These are phyloP conservation scores for Heliconius sara DNA, from an alignment of 2,888 invertebrate species.

Conservation along the genomic window DNA sequence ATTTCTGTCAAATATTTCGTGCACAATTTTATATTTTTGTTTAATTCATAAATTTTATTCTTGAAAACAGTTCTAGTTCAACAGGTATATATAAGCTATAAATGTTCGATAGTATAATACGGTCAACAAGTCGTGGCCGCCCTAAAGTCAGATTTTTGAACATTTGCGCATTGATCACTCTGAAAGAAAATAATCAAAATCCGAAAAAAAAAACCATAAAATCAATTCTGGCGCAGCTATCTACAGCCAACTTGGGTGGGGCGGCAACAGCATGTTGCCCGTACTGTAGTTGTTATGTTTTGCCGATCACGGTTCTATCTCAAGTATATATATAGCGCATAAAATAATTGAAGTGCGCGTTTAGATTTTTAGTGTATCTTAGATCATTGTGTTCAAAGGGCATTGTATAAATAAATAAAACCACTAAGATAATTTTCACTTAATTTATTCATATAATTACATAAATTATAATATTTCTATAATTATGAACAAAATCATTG, in stretches of 20 bases:
- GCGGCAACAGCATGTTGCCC: no score
- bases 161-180: no score
- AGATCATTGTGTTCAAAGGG: background rate
- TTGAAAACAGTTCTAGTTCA: no score
- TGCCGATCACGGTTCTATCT: background rate
- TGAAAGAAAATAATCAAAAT: no score
- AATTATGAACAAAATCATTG: background rate
- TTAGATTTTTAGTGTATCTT: background rate
- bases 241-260: no score
- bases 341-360: background rate
- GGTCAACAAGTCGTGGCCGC: no score
- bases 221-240: no score
- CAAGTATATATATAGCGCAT: background rate
- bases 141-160: no score
- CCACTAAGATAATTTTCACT: background rate
- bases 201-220: no score
- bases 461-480: slow-evolving; percentile 11
- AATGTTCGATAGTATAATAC: no score
- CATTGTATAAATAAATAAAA: background rate
- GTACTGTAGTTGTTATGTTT: no score
- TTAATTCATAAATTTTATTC: background rate
- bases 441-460: slow-evolving; percentile 14
- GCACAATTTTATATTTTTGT: background rate
- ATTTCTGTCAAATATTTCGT: background rate
- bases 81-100: no score